Evolutionary conservation across 2,888 invertebrate genomes (phyloP), one percentile per base, ranked within the genome.

Genomic region (Epinotia nisella): DNA sequence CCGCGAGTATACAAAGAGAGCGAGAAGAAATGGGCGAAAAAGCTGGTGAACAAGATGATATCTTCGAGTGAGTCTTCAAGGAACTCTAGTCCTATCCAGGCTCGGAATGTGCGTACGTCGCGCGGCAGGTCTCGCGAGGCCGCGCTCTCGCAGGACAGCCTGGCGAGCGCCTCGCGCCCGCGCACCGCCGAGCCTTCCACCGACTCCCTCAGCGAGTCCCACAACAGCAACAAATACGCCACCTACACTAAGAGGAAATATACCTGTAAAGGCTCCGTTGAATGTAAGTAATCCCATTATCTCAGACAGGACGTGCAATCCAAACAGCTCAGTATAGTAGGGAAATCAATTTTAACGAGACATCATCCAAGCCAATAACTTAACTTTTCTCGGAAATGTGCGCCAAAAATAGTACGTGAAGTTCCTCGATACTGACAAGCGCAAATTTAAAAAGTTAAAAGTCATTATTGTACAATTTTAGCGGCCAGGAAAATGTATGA

Each of bases 51-150:
- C 55, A 93, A 92, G 76, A 90, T 94, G 82, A 88, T 94, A 17
- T 95, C 95, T 0, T 95, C 95, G 0, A 95, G 95, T 61, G 96
- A 96, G 79, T 96, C 96, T 0, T 96, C 96, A 0, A 92, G 96
- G 13, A 96, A 95, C 75, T 95, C 96, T 1, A 96, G 96, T 79
- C 96, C 96, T 1, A 94, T 95, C 2, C 94, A 94, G 83, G 87
- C 90, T 76, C 87, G 94, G 0, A 83, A 83, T 45, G 45, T 79
- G 58, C 88, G 91, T 76, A 80, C 71, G 79, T 89, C 75, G 81
- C 87, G 78, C 78, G 84, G 76, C 5, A 89, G 89, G 72, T 80
- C 83, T 1, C 88, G 90, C 45, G 77, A 88, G 41, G 80, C 83
- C 5, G 82, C 53, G 82, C 24, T 93, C 75, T 94, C 94, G 1